These are phyloP conservation scores for Amblyraja radiata DNA, from an alignment of 2,797 vertebrate genomes.

Conservation along the genomic window DNA sequence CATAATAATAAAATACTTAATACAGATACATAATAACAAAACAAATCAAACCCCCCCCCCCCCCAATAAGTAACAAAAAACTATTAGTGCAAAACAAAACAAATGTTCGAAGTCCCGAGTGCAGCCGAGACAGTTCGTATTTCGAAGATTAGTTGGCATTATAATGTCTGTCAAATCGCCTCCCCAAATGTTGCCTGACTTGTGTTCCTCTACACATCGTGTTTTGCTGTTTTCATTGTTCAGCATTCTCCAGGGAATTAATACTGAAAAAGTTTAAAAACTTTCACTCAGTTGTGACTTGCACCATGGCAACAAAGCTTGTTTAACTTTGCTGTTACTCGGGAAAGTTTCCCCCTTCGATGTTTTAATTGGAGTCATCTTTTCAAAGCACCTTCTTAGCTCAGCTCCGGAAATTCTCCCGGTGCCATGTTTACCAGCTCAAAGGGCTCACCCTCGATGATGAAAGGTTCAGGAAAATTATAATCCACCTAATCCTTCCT, in stretches of 20 bases:
- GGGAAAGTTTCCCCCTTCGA: not conserved
- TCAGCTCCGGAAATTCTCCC: not conserved
- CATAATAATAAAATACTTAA: too few relatives aligned
- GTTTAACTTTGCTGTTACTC: not conserved
- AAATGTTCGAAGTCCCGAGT: too few relatives aligned
- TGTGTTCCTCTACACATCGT: too few relatives aligned
- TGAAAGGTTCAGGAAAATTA: not conserved
- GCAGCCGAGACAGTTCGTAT: too few relatives aligned
- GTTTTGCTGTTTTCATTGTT: too few relatives aligned
- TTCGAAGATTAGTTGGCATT: too few relatives aligned
- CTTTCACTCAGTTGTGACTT: not conserved
- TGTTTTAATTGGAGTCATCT: not conserved
- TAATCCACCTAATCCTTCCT: not conserved
- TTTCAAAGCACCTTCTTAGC: not conserved
- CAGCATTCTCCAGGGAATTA: not conserved
- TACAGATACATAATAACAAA: too few relatives aligned
- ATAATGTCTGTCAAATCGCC: too few relatives aligned
- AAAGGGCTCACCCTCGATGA: not conserved
- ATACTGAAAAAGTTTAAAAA: not conserved
- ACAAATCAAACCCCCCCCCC: accelerated
- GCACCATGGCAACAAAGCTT: not conserved
- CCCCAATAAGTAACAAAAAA: too few relatives aligned
- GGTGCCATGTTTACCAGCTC: not conserved
- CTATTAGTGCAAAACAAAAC: too few relatives aligned
- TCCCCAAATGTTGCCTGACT: too few relatives aligned